Conservation (phyloP, 2,888 invertebrate genomes). For the Dorcus parallelipipedus region DNA sequence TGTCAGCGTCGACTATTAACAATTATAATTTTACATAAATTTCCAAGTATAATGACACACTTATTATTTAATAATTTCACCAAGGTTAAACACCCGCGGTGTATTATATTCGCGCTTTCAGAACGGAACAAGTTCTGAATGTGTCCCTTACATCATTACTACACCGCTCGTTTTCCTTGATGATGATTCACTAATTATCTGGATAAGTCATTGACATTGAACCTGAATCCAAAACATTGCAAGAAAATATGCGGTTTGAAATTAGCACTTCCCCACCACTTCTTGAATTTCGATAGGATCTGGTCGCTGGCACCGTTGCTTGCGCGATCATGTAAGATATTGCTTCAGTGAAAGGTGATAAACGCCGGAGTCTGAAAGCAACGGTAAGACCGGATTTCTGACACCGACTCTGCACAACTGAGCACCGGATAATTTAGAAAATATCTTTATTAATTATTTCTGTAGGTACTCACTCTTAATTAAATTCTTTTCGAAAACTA, state of each 20-base stretch:
- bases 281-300: too few relatives aligned
- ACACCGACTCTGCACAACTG: neutral
- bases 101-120: too few relatives aligned
- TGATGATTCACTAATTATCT: too few relatives aligned
- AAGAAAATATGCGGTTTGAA: slow-evolving; percentile 1
- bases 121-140: too few relatives aligned
- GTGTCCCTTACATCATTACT: too few relatives aligned
- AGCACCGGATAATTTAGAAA: too few relatives aligned
- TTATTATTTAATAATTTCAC: slow-evolving; percentile 35
- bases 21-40: slow-evolving; percentile 15
- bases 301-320: too few relatives aligned
- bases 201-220: slow-evolving; percentile 35
- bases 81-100: slow-evolving; percentile 29
- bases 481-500: too few relatives aligned
- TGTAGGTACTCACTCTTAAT: too few relatives aligned
- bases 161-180: too few relatives aligned
- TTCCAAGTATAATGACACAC: slow-evolving; percentile 33
- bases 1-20: slow-evolving; percentile 2
- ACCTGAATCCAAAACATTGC: slow-evolving; percentile 17
- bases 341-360: slow-evolving; percentile 19
- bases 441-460: too few relatives aligned
- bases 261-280: neutral
- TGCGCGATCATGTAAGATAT: slow-evolving; percentile 8
- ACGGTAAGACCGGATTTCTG: slow-evolving; percentile 29
- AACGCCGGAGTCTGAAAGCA: slow-evolving; percentile 18